Base-by-base conservation (phyloP, 2,797 vertebrate species). In the Eulemur mongoz region DNA sequence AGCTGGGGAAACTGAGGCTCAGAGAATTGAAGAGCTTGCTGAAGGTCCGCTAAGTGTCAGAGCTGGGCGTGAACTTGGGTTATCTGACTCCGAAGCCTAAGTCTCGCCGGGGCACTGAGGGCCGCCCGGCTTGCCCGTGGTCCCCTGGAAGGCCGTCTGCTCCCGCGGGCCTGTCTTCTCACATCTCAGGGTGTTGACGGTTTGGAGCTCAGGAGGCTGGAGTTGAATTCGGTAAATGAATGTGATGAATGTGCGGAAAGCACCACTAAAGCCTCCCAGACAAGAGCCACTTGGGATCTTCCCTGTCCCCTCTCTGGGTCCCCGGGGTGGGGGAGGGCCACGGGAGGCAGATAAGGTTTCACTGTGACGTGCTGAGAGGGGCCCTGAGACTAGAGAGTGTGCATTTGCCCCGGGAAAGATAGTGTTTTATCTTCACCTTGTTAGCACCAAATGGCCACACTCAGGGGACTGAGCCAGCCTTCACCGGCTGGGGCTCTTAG, bases 271-370 rank as follows among this genome's bases (percentile, higher is more conserved):
- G 89, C 95, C 88, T 59, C 97, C 94, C 96, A 48, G 78, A 93
- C 80, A 50, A 45, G 30, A 91, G 40, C 91, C 79, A n/a, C 78
- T 97, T 45, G 25, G 52, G 1, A 57, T 80, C n/a, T 72, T 30
- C 57, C 3, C 61, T n/a, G 63, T 5, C 25, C 22, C 45, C 59
- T 43, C 22, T n/a, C 15, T 9, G 30, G 14, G 59, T 14, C 20
- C 35, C 79, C 0, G 2, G 54, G n/a, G 18, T 10, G 12, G 52
- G 40, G 40, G 67, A 61, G 30, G 38, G 30, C 8, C n/a, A 54
- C 70, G 73, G 85, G 69, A 85, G 89, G 48, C 91, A 97, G 96
- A 89, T 98, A 98, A 95, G 97, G 65, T 82, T 70, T 89, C 32
- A 52, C 27, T 23, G 14, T 69, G 78, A 27, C 43, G 30, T 73